Percentiles rank a stretch among this genome's conserved stretches.
Evolutionary conservation across 2,113 vertebrate genomes (phyloP).

Genomic region (Ranitomeya variabilis): DNA sequence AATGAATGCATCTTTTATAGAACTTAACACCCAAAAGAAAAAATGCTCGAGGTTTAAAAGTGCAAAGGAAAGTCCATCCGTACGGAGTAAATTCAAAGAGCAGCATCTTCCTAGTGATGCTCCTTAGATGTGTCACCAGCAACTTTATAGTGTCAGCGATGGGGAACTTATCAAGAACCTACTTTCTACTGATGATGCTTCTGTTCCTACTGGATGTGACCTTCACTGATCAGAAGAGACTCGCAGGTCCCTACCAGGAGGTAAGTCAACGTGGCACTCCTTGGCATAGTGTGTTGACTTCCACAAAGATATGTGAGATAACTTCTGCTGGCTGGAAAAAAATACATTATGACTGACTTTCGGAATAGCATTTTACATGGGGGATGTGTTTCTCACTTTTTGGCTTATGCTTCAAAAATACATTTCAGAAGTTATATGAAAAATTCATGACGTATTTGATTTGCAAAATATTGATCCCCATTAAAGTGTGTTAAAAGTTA

Average conservation of each 20-base stretch:
- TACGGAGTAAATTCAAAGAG: constrained; percentile 8
- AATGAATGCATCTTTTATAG: constrained; percentile 69
- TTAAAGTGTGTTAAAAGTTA: not conserved
- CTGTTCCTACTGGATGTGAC: not conserved
- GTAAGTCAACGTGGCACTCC: constrained; percentile 5
- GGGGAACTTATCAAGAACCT: not conserved
- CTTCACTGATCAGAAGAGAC: not conserved
- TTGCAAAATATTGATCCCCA: not conserved
- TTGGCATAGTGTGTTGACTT: not conserved
- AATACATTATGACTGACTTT: not conserved
- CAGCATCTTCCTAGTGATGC: constrained; percentile 35
- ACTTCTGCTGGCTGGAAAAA: not conserved
- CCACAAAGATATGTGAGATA: not conserved
- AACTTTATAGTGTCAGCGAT: constrained; percentile 14
- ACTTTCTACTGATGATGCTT: constrained; percentile 4
- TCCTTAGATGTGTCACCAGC: not conserved
- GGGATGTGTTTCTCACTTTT: not conserved
- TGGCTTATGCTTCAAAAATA: not conserved
- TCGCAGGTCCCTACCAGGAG: constrained; percentile 10
- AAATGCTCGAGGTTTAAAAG: constrained; percentile 59
- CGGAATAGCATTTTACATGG: not conserved
- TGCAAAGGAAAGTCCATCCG: constrained; percentile 48
- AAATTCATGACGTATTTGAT: not conserved
- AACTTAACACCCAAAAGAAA: constrained; percentile 48
- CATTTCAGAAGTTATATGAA: too few species aligned